These are phyloP conservation scores for Notechis scutatus DNA, from an alignment of 2,113 vertebrate genomes.

Conservation along the genomic window DNA sequence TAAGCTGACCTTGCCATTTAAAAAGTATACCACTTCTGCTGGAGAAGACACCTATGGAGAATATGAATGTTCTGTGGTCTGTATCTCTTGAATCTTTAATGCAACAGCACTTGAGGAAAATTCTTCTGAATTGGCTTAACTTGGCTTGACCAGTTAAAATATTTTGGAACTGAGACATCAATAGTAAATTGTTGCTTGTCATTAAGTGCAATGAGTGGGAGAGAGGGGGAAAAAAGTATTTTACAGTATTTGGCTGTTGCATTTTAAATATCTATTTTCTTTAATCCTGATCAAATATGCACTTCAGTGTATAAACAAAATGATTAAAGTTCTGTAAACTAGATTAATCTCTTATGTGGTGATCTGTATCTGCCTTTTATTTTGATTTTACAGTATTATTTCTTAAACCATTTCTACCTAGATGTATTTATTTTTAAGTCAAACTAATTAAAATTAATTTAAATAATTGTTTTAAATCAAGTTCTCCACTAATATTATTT, in stretches of 20 bases:
- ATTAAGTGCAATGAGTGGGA: background rate
- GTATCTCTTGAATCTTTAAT: background rate
- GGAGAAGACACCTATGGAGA: background rate
- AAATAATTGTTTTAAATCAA: background rate
- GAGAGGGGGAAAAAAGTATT: background rate
- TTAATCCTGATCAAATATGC: background rate
- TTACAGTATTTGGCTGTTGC: background rate
- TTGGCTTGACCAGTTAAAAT: background rate
- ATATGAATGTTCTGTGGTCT: background rate
- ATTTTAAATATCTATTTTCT: no score
- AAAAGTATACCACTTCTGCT: background rate
- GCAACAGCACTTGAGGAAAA: background rate
- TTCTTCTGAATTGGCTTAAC: background rate
- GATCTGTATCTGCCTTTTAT: background rate
- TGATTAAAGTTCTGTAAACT: background rate
- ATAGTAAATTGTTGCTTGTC: background rate
- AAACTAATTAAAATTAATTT: background rate
- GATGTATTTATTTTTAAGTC: background rate
- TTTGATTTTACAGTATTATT: background rate
- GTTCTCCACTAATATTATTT: background rate
- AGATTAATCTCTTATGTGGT: background rate
- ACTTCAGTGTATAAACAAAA: background rate
- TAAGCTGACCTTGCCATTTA: background rate
- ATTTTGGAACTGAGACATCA: background rate
- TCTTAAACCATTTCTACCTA: background rate